Evolutionary conservation across 2,888 invertebrate genomes (phyloP).

Genomic region (Hypsopygia costalis): DNA sequence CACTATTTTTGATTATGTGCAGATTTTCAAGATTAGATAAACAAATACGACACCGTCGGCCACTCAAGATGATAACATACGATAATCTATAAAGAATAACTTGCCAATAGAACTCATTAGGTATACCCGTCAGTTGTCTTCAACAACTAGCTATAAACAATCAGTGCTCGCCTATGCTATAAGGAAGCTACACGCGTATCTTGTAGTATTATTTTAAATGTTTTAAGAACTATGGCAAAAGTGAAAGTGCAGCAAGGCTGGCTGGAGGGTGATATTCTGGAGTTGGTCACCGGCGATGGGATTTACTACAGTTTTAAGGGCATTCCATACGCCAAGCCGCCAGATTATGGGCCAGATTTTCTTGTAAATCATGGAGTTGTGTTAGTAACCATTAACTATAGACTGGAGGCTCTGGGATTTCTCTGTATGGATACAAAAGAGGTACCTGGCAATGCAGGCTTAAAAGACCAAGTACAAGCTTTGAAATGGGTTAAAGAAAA

Average conservation of each 20-base stretch:
- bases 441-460: conserved; percentile 50
- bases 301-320: conserved; percentile 51
- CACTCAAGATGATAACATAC: too few species aligned
- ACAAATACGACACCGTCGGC: too few species aligned
- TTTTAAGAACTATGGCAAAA: too few species aligned
- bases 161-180: too few species aligned
- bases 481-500: conserved; percentile 41
- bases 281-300: conserved; percentile 25
- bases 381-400: conserved; percentile 55
- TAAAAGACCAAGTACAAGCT: conserved; percentile 49
- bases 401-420: conserved; percentile 49
- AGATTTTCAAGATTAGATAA: too few species aligned
- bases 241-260: conserved; percentile 31
- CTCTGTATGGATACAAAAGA: conserved; percentile 41
- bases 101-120: too few species aligned
- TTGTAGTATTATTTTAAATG: too few species aligned
- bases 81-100: too few species aligned
- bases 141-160: too few species aligned
- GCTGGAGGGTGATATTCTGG: conserved; percentile 29
- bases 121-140: too few species aligned
- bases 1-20: too few species aligned
- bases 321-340: conserved; percentile 72
- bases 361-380: conserved; percentile 52
- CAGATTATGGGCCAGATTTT: conserved; percentile 48
- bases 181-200: too few species aligned